A percentile compares a stretch with the other conserved stretches of the same genome.
Conservation (phyloP, 2,888 invertebrate species). For the Lithophane ornitopus region DNA sequence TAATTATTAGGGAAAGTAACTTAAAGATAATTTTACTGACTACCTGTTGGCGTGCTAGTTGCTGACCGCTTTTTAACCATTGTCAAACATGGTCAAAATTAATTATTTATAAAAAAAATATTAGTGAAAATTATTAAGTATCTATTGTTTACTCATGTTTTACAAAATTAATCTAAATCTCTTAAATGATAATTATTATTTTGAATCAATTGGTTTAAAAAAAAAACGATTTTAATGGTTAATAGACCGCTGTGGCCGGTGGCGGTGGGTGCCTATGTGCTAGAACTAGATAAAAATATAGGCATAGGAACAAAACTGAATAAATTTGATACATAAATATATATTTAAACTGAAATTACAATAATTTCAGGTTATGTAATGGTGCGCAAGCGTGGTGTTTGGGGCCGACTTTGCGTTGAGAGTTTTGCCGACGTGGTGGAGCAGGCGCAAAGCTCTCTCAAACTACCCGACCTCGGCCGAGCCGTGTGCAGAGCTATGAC, state of each 20-base stretch:
- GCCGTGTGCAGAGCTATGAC: constrained; percentile 95
- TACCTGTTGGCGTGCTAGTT: neutral
- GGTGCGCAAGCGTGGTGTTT: constrained; percentile 93
- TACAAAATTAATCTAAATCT: neutral
- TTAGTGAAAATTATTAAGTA: neutral
- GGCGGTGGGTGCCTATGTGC: neutral
- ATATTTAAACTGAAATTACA: neutral
- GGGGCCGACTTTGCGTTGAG: constrained; percentile 94
- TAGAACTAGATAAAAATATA: neutral
- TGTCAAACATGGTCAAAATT: neutral
- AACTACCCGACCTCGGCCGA: constrained; percentile 93
- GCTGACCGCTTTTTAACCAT: neutral
- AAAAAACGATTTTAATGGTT: neutral
- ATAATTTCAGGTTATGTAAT: constrained; percentile 92
- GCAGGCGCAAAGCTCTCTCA: constrained; percentile 91
- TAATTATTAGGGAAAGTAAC: neutral
- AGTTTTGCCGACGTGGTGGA: constrained; percentile 91
- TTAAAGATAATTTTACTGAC: neutral
- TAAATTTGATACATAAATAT: no score
- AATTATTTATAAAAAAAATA: neutral
- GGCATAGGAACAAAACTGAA: neutral
- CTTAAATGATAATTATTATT: neutral
- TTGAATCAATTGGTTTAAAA: neutral
- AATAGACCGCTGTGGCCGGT: neutral
- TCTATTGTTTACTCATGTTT: neutral